Evolutionary conservation across 2,797 vertebrate species (phyloP), one percentile per base, ranked within the genome.

Genomic region (Karalla daura): DNA sequence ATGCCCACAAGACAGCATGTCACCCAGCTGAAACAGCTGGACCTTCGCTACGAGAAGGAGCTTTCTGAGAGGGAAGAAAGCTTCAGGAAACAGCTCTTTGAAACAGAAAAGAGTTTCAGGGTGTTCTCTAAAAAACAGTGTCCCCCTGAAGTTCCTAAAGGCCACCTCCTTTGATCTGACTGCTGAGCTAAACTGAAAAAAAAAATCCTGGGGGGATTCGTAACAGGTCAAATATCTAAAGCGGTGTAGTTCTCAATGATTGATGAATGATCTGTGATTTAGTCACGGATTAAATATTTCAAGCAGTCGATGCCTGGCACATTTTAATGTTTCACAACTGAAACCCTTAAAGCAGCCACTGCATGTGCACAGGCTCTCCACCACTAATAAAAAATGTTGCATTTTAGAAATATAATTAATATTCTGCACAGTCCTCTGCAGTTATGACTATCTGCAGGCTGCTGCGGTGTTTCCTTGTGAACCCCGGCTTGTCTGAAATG

Each of bases 401-500:
- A 10, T 43, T 50, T 46, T 20, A 17, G 13, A 39, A 23, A 28
- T 7, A 23, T 37, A 49, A 59, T 78, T 61, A 32, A 30, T 67
- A 62, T 73, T 85, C 40, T 59, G 18, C 25, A 12, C 41, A n/a
- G 4, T 65, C 25, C 15, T 63, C 40, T 37, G 28, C n/a, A 27
- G 49, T 44, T 32, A 17, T 33, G 58, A 18, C 32, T 50, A 5
- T 64, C 53, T 56, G 18, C 43, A 37, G 14, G 20, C 41, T 28
- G 37, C 30, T 43, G 12, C 21, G 24, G 35, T 12, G 30, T 52
- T 70, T 50, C 9, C 45, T 55, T 1, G 13, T 7, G 6, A 37
- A 24, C 13, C 54, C 61, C 70, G 58, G 36, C 78, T 78, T 69
- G 28, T 47, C 21, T 67, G 61, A 51, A 75, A 74, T 36, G 37